Base-by-base conservation (phyloP, 2,888 invertebrate genomes). In the Chaetogeoica ovagalla region DNA sequence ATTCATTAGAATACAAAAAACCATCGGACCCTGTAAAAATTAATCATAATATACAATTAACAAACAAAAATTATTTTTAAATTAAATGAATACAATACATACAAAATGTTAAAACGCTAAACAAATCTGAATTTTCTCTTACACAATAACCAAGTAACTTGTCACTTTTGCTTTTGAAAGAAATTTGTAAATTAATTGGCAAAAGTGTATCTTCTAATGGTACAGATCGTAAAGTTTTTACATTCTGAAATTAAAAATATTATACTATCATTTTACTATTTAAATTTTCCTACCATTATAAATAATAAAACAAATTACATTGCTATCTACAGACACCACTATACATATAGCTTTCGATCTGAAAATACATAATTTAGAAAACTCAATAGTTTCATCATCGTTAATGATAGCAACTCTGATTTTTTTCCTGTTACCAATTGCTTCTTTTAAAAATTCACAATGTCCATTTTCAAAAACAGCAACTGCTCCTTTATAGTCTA, bases 361-460 rank as follows among this genome's bases (percentile, higher is more conserved):
- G 5, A 79, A 71, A 43, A 79, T 55, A 55, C 79, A 79, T 71
- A 79, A 71, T 63, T 79, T 79, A 8, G 79, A 17, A 19, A 71
- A 63, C 43, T 65, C 79, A 57, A 79, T 65, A 23, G 37, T 79
- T 79, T 79, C 79, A 11, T 30, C 43, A 39, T 71, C 57, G 23
- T 71, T 63, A 57, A 79, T 71, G 7, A 79, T 39, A 65, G 71
- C 37, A 63, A 9, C 55, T 57, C 70, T 55, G 6, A 15, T 8
- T 63, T 79, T 79, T 79, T 79, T 79, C 9, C 79, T 63, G 1
- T 63, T 71, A 21, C 79, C 23, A 65, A 79, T 79, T 43, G 79
- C 79, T 39, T 79, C 71, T 23, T 79, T 71, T 71, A 79, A 79
- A 62, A 63, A 71, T 43, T 79, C 79, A 57, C 79, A 79, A 79